A percentile compares a stretch with the other conserved stretches of the same genome.
These are phyloP conservation scores for Hephaestus fuliginosus DNA, from an alignment of 2,797 vertebrate species.

Conservation along the genomic window DNA sequence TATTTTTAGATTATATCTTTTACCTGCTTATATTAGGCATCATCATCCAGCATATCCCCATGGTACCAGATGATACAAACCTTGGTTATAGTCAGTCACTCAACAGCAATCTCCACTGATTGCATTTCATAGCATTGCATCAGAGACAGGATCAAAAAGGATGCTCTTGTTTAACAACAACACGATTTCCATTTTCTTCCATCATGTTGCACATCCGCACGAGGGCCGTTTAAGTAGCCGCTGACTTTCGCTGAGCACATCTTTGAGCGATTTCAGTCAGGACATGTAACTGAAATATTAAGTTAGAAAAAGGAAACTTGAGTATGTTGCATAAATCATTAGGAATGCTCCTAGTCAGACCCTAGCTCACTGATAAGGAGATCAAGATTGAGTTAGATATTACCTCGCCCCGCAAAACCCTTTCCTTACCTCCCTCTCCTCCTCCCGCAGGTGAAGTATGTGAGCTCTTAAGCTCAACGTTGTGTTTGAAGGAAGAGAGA, in stretches of 20 bases:
- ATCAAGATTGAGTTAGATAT: slow-evolving; percentile 72
- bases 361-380: slow-evolving; percentile 68
- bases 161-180: slow-evolving; percentile 59
- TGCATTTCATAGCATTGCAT: slow-evolving; percentile 61
- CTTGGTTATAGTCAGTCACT: slow-evolving; percentile 15
- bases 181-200: slow-evolving; percentile 57
- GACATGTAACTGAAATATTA: slow-evolving; percentile 67
- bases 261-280: slow-evolving; percentile 51
- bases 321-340: slow-evolving; percentile 77
- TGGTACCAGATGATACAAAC: slow-evolving; percentile 13
- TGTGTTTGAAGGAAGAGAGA: slow-evolving; percentile 51
- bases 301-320: slow-evolving; percentile 66
- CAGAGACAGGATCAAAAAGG: slow-evolving; percentile 59
- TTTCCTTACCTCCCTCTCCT: slow-evolving; percentile 42
- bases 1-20: background rate
- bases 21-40: background rate
- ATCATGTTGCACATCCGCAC: slow-evolving; percentile 55
- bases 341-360: slow-evolving; percentile 67
- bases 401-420: slow-evolving; percentile 44
- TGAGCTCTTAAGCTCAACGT: slow-evolving; percentile 58
- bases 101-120: slow-evolving; percentile 35
- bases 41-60: background rate
- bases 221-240: slow-evolving; percentile 34
- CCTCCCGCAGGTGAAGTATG: slow-evolving; percentile 58
- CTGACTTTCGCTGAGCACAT: slow-evolving; percentile 46